Evolutionary conservation across 2,797 vertebrate species (phyloP).

Genomic region (Syngnathus acus): DNA sequence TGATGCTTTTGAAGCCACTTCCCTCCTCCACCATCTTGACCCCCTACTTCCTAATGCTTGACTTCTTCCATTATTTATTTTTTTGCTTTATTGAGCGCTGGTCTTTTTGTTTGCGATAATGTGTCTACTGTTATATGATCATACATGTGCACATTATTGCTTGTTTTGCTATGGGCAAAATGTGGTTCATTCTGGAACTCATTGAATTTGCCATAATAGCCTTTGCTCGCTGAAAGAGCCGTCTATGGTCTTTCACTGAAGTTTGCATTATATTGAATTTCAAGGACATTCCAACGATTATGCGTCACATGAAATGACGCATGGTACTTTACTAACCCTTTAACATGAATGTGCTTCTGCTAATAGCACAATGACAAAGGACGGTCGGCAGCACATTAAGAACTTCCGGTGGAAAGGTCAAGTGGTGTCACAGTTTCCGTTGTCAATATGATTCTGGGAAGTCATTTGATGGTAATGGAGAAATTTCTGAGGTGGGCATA

Average conservation of each 20-base stretch:
- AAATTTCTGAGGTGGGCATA: too few species aligned
- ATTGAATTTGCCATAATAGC: neutral
- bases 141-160: constrained; percentile 22
- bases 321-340: neutral
- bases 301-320: constrained; percentile 5
- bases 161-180: constrained; percentile 28
- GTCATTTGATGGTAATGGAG: too few species aligned
- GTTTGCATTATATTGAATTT: constrained; percentile 8
- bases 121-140: constrained; percentile 23
- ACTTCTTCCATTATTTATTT: neutral
- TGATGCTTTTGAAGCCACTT: constrained; percentile 30
- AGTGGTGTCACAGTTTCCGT: too few species aligned
- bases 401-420: too few species aligned
- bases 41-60: constrained; percentile 15
- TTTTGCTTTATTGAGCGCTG: neutral
- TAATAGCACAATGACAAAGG: neutral
- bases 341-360: constrained; percentile 5
- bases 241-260: constrained; percentile 16
- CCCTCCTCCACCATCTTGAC: constrained; percentile 6
- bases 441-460: too few species aligned
- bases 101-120: constrained; percentile 4
- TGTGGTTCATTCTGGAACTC: constrained; percentile 17
- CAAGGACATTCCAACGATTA: constrained; percentile 11
- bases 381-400: too few species aligned
- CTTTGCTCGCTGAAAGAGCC: constrained; percentile 13